phyloP scores from a whole-genome alignment of 1,140 invertebrate species.

The Rhyzopertha dominica region DNA sequence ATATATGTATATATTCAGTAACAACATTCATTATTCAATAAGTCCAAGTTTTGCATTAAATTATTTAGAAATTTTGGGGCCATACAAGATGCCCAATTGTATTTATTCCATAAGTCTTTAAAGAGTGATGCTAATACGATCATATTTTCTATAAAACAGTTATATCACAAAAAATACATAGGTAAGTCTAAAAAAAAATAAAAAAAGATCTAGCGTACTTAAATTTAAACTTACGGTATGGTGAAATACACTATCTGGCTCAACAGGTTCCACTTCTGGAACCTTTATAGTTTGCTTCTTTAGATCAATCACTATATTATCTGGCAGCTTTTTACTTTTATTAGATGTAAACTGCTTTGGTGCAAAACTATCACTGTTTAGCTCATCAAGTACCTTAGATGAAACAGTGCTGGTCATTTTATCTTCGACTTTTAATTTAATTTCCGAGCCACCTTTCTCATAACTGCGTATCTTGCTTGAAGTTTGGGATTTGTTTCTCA shows the following conservation, averaged over 20 bases:
- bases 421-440: constrained; percentile 16
- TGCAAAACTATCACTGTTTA: constrained; percentile 37
- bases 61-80: no score
- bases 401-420: constrained; percentile 5
- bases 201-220: no score
- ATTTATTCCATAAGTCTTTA: no score
- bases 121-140: no score
- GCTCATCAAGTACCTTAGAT: constrained; percentile 30
- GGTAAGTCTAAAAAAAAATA: no score
- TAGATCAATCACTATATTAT: constrained; percentile 43
- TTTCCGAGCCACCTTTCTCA: constrained; percentile 10
- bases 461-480: neutral
- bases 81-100: no score
- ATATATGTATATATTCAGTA: no score
- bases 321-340: constrained; percentile 32
- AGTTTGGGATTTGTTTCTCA: constrained; percentile 4
- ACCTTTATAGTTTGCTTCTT: constrained; percentile 43
- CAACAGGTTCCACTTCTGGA: constrained; percentile 36
- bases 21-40: no score
- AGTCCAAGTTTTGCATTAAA: no score
- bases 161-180: no score
- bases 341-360: constrained; percentile 32
- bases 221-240: constrained; percentile 39
- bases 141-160: no score
- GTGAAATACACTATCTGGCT: constrained; percentile 42